These are phyloP conservation scores for Phylloscopus trochilus DNA, from an alignment of 2,113 vertebrate genomes.

Conservation along the genomic window DNA sequence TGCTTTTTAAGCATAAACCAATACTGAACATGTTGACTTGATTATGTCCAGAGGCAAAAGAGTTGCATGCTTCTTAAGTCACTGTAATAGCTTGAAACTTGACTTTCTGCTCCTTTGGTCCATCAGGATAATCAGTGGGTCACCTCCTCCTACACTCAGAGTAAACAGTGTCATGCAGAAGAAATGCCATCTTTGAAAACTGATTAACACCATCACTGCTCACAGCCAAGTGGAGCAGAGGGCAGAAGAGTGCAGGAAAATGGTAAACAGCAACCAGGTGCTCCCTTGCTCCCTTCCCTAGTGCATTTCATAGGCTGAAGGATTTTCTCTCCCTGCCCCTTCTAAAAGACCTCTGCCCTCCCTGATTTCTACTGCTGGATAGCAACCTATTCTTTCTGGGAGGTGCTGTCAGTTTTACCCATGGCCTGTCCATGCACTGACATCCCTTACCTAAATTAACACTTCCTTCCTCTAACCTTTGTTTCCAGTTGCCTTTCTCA, in stretches of 20 bases:
- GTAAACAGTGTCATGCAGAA: slow-evolving; percentile 49
- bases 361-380: not conserved
- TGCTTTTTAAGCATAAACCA: slow-evolving; percentile 77
- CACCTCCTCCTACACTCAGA: slow-evolving; percentile 17
- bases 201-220: slow-evolving; percentile 6
- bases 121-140: slow-evolving; percentile 22
- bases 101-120: slow-evolving; percentile 67
- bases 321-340: not conserved
- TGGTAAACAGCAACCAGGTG: slow-evolving; percentile 3
- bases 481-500: not conserved
- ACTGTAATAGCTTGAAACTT: slow-evolving; percentile 69
- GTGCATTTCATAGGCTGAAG: not conserved
- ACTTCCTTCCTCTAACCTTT: slow-evolving; percentile 13
- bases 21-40: slow-evolving; percentile 73
- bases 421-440: not conserved
- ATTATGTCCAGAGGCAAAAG: slow-evolving; percentile 76
- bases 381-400: not conserved
- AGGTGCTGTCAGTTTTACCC: not conserved
- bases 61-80: slow-evolving; percentile 63
- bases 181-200: slow-evolving; percentile 44
- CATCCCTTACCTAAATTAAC: not conserved
- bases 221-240: not conserved
- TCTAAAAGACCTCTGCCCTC: slow-evolving; percentile 15
- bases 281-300: not conserved
- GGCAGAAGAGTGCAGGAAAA: not conserved